Conservation (phyloP, 1,140 invertebrate species). For the Thaumatotibia leucotreta region DNA sequence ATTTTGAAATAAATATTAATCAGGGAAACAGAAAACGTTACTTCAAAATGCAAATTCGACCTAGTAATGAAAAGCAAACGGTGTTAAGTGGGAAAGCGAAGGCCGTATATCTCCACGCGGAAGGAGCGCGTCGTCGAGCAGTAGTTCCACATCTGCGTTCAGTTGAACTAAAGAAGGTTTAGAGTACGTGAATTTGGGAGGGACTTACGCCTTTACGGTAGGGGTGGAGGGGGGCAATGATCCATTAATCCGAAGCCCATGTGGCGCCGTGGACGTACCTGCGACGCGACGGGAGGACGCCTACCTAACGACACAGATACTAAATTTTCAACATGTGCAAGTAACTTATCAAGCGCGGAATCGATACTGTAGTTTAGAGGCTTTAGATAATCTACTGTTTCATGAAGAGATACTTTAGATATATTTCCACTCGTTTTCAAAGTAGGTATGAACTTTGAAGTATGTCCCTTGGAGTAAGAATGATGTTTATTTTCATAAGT, state of each 20-base stretch:
- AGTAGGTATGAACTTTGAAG: neutral
- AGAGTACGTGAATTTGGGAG: neutral
- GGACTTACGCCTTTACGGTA: neutral
- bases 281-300: constrained; percentile 67
- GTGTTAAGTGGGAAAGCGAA: constrained; percentile 32
- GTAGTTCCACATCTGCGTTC: constrained; percentile 57
- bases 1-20: no score
- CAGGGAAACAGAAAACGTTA: neutral
- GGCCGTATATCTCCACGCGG: constrained; percentile 38
- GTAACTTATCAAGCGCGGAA: constrained; percentile 22
- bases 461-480: neutral
- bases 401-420: neutral
- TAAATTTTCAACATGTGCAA: constrained; percentile 59
- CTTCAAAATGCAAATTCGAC: constrained; percentile 8
- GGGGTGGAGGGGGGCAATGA: constrained; percentile 73
- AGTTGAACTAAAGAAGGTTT: constrained; percentile 18
- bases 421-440: neutral
- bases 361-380: neutral
- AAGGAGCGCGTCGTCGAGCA: constrained; percentile 56
- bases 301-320: constrained; percentile 65
- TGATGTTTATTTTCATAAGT: neutral
- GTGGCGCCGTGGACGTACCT: constrained; percentile 76
- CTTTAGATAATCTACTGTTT: neutral
- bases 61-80: constrained; percentile 5
- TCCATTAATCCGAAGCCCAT: constrained; percentile 81